Evolutionary conservation across 2,888 invertebrate genomes (phyloP).

Genomic region (Oegoconia quadripuncta): DNA sequence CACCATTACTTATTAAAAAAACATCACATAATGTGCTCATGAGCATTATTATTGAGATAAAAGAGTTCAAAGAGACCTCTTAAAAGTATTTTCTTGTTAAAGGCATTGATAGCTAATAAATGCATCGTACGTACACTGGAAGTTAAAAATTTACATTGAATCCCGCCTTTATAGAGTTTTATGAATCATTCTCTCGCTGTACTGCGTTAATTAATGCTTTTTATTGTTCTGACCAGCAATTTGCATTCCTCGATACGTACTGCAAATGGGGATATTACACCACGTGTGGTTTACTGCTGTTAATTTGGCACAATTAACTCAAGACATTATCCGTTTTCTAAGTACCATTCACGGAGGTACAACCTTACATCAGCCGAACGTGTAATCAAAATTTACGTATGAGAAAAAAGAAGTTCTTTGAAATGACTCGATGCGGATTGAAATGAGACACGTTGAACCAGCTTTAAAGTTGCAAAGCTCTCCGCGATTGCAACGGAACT

Average conservation of each 20-base stretch:
- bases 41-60: neutral
- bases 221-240: constrained; percentile 35
- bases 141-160: constrained; percentile 24
- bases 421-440: no score
- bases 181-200: constrained; percentile 30
- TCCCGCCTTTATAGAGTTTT: constrained; percentile 28
- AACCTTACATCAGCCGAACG: no score
- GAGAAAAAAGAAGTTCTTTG: no score
- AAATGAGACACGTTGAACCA: no score
- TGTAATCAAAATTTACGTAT: no score
- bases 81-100: constrained; percentile 13
- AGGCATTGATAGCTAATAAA: constrained; percentile 16
- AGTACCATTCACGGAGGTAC: neutral
- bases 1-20: constrained; percentile 10
- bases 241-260: constrained; percentile 27
- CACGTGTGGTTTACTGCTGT: constrained; percentile 10
- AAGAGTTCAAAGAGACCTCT: neutral
- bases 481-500: constrained; percentile 37
- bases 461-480: constrained; percentile 35
- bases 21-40: constrained; percentile 4
- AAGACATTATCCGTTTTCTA: constrained; percentile 9
- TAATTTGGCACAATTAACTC: constrained; percentile 19
- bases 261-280: constrained; percentile 8
- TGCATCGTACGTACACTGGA: constrained; percentile 11
- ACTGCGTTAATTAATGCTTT: constrained; percentile 32